Evolutionary conservation across 1,140 invertebrate species (phyloP), one percentile per base, ranked within the genome.

Genomic region (Pseudomyrmex flavicornis): DNA sequence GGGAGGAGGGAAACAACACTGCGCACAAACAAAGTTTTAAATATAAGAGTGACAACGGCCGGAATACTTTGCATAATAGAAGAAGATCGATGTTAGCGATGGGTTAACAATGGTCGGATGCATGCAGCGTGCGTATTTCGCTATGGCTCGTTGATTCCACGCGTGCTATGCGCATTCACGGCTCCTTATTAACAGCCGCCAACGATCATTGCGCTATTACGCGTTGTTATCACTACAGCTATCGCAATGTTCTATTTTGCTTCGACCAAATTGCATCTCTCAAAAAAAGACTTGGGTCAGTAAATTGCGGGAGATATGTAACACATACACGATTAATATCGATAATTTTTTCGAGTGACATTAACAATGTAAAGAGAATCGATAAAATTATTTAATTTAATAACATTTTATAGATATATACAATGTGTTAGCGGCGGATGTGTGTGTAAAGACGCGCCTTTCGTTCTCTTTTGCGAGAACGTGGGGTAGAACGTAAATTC

Each of bases 121-220:
- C 86, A 54, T 22, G 85, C 88, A 85, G 88, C 90, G 90, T 90
- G 90, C 91, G 84, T 86, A 85, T 83, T 85, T 90, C 83, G 90
- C 86, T 52, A 93, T 92, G 92, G 87, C 88, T 93, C 92, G 92
- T 93, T 93, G 89, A 91, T 86, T 87, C 91, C 90, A 92, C 90
- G 92, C 92, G 89, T 92, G 83, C 89, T 79, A 82, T 75, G 85
- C 84, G 88, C 89, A 90, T 92, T 93, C 91, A 89, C 88, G 87
- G 88, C 88, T 89, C 80, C 87, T 91, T 91, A 35, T 35, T 35
- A 87, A 86, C 82, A 86, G 86, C 86, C 85, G 85, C 75, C 69
- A 70, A 91, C 88, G 85, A 87, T 85, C 84, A 84, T 80, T 74
- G 73, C 69, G 85, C 76, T 75, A 68, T 61, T 66, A 72, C 65